Evolutionary conservation across 2,888 invertebrate genomes (phyloP), one percentile per base, ranked within the genome.

Genomic region (Lochmaea capreae): DNA sequence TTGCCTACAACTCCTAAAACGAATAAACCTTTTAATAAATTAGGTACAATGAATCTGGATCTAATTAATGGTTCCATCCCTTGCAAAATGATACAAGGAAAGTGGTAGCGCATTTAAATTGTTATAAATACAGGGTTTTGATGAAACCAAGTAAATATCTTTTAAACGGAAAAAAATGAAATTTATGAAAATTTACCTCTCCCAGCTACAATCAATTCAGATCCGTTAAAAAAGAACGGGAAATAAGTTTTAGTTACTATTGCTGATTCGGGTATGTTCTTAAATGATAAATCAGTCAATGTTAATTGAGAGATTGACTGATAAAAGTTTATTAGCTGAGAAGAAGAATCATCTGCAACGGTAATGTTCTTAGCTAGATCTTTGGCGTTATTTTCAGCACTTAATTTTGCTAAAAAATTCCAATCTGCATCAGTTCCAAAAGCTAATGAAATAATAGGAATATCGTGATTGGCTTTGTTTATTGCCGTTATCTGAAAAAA

Each of bases 341-440:
- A 84, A 74, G 89, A 88, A 1, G 92, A 91, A 83, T 92, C 92
- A 0, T 90, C 87, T 46, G 90, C 91, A 81, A 91, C 92, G 85
- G 92, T 92, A 78, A 94, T 92, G 83, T 90, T 90, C 1, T 91
- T 87, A 81, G 91, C 90, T 84, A 91, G 33, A 8, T 39, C 33
- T 39, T 39, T 90, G 1, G 92, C 93, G 11, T 87, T 87, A 85
- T 92, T 92, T 72, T 89, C 88, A 8, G 90, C 86, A 0, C 93
- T 90, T 59, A 93, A 82, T 81, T 89, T 90, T 80, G 90, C 89
- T 33, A 94, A 85, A 84, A 93, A 91, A 33, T 88, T 85, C 79
- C 90, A 89, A 83, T 93, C 91, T 61, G 92, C 92, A 75, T 90
- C 90, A 71, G 89, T 88, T 1, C 93, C 93, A 81, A 93, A 92